Conservation (phyloP, 2,888 invertebrate species). For the Andrena bicolor region DNA sequence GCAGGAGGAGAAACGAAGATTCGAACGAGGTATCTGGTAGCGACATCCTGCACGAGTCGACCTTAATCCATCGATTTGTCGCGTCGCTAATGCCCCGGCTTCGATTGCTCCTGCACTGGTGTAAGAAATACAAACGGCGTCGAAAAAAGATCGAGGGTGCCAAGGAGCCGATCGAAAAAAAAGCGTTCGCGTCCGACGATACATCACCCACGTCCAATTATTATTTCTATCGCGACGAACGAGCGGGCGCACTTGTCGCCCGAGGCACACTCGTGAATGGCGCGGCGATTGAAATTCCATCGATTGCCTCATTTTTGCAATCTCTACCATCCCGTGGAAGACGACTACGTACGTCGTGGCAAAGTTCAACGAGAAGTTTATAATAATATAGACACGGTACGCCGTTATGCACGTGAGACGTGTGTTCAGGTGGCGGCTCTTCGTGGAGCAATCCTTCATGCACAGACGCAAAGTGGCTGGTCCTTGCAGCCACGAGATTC, state of each 20-base stretch:
- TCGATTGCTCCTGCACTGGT: conserved; percentile 5
- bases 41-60: conserved; percentile 34
- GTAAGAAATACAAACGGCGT: conserved; percentile 43
- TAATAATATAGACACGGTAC: not conserved
- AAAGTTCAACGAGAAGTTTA: not conserved
- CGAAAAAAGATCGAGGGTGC: conserved; percentile 1
- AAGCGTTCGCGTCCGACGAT: conserved; percentile 17
- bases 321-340: too few species aligned
- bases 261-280: conserved; percentile 14
- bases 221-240: conserved; percentile 14
- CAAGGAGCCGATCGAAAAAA: conserved; percentile 9
- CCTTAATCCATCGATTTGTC: conserved; percentile 68
- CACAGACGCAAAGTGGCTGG: not conserved
- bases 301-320: not conserved
- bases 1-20: conserved; percentile 13
- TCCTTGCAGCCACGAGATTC: not conserved
- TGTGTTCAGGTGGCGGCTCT: not conserved
- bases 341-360: too few species aligned
- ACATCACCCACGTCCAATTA: conserved; percentile 11
- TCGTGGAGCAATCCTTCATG: not conserved
- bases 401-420: not conserved
- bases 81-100: conserved; percentile 36
- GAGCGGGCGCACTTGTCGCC: conserved; percentile 20
- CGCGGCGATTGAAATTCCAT: conserved; percentile 7
- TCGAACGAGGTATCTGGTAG: conserved; percentile 36